phyloP scores from a whole-genome alignment of 2,113 vertebrate genomes.

The Haemorhous mexicanus region DNA sequence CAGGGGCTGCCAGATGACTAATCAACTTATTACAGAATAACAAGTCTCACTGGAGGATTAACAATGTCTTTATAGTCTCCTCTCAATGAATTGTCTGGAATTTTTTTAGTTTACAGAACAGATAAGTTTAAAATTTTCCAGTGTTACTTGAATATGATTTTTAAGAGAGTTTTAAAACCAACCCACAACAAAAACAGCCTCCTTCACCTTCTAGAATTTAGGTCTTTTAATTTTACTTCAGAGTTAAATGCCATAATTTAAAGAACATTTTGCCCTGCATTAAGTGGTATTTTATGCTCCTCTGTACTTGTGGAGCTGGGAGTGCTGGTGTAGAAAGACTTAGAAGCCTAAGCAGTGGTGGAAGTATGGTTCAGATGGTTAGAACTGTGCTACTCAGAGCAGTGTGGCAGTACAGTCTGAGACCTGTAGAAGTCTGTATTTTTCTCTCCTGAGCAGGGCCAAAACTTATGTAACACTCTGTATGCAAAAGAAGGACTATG shows the following conservation, averaged over 20 bases:
- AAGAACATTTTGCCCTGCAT: not conserved
- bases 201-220: not conserved
- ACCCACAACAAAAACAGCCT: not conserved
- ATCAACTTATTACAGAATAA: slow-evolving; percentile 38
- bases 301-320: not conserved
- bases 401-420: not conserved
- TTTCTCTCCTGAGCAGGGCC: not conserved
- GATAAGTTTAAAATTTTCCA: slow-evolving; percentile 30
- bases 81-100: slow-evolving; percentile 34
- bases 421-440: not conserved
- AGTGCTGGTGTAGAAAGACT: not conserved
- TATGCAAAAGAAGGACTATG: not conserved
- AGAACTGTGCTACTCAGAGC: not conserved
- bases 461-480: not conserved
- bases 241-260: not conserved
- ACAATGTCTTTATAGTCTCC: slow-evolving; percentile 16
- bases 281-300: not conserved
- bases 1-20: slow-evolving; percentile 47
- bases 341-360: not conserved
- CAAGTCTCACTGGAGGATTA: slow-evolving; percentile 24
- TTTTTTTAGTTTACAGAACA: slow-evolving; percentile 15
- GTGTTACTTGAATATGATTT: not conserved
- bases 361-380: not conserved
- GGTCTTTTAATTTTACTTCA: not conserved
- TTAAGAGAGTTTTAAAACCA: not conserved